phyloP scores from a whole-genome alignment of 2,888 invertebrate genomes.

The Chalcis sispes region DNA sequence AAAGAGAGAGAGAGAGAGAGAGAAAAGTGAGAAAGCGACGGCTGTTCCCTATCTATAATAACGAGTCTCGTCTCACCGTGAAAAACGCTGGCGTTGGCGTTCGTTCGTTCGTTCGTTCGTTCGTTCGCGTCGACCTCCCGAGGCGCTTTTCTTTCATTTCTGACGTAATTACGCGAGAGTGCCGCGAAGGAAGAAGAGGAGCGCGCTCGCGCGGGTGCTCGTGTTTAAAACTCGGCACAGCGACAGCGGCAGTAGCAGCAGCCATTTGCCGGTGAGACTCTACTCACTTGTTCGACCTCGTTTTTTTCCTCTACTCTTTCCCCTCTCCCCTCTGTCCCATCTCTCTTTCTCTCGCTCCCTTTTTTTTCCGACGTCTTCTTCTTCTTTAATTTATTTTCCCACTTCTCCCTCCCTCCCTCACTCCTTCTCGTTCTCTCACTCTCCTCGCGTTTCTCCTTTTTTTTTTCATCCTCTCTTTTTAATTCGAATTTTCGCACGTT shows the following conservation, averaged over 20 bases:
- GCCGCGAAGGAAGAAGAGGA: conserved; percentile 50
- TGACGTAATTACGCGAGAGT: conserved; percentile 68
- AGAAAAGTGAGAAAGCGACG: no score
- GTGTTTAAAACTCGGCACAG: conserved; percentile 51
- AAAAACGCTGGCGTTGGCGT: conserved; percentile 46
- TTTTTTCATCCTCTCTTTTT: background rate
- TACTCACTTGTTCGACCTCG: conserved; percentile 50
- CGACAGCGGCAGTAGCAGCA: conserved; percentile 30
- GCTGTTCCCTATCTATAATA: conserved; percentile 47
- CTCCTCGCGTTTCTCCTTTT: no score
- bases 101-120: no score
- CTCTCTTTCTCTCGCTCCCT: conserved; percentile 7
- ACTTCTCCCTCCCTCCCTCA: background rate
- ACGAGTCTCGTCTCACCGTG: conserved; percentile 36
- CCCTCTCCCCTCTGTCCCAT: background rate
- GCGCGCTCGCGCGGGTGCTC: conserved; percentile 26
- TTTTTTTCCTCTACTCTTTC: conserved; percentile 32
- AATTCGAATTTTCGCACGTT: conserved; percentile 42
- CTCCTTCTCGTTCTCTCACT: no score
- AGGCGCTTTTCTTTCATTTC: conserved; percentile 69
- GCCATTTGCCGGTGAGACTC: conserved; percentile 51
- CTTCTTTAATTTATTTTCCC: conserved; percentile 36
- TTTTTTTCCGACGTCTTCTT: conserved; percentile 25
- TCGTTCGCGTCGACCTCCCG: conserved; percentile 60
- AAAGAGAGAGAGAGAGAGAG: no score